Evolutionary conservation across 2,113 vertebrate species (phyloP).

Genomic region (Phrynosoma blainvillii): DNA sequence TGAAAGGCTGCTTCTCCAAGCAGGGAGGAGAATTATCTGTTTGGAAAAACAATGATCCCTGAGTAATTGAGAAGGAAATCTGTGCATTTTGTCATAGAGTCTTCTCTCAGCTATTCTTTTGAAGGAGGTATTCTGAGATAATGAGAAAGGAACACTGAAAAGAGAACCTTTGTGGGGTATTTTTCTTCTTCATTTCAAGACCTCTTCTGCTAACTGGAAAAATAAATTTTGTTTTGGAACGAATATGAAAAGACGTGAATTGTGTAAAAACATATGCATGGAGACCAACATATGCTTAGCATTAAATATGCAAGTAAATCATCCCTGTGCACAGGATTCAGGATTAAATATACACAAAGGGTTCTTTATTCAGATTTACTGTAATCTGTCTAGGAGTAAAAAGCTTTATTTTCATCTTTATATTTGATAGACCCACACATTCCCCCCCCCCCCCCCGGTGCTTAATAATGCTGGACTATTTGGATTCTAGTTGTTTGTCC

Average conservation of each 20-base stretch:
- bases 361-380: constrained; percentile 11
- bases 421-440: neutral
- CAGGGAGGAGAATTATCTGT: neutral
- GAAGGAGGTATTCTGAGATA: neutral
- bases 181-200: neutral
- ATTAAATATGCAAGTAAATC: constrained; percentile 11
- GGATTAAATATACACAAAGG: neutral
- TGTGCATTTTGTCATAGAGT: neutral
- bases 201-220: neutral
- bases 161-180: neutral
- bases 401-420: neutral
- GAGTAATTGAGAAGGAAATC: neutral
- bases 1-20: neutral
- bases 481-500: neutral
- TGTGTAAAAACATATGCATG: neutral
- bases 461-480: neutral
- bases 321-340: neutral
- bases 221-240: neutral
- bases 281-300: neutral
- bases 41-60: neutral
- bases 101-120: neutral
- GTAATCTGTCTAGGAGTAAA: rapidly evolving
- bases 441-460: neutral
- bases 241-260: neutral
- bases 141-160: neutral